Evolutionary conservation across 2,113 vertebrate species (phyloP).

Genomic region (Cervus canadensis): DNA sequence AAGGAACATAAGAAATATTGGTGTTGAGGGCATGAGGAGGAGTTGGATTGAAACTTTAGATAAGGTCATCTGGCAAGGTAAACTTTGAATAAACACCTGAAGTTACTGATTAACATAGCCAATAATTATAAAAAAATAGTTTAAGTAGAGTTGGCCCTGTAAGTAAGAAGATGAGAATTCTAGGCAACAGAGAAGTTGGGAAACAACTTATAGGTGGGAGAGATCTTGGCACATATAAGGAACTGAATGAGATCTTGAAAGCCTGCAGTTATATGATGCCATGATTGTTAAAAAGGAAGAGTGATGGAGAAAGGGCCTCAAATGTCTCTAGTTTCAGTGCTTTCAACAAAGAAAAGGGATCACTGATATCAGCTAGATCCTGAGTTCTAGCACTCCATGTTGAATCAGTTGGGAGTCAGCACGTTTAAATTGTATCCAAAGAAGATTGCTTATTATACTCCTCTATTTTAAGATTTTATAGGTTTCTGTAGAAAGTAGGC

Average conservation of each 20-base stretch:
- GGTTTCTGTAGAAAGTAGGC: background rate
- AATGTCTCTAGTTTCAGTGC: background rate
- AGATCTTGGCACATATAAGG: background rate
- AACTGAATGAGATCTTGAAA: background rate
- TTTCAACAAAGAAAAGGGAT: background rate
- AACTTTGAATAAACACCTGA: background rate
- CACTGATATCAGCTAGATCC: background rate
- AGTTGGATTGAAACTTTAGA: background rate
- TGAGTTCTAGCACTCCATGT: background rate
- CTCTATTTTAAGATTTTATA: background rate
- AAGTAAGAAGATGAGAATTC: background rate
- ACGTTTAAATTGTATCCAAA: background rate
- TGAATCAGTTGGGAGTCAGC: background rate
- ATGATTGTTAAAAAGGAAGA: background rate
- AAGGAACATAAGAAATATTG: background rate
- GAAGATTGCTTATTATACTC: background rate
- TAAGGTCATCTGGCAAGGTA: background rate
- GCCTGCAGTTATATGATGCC: background rate
- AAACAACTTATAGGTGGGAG: background rate
- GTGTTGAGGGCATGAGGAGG: background rate
- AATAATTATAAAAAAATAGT: background rate
- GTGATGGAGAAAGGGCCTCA: background rate
- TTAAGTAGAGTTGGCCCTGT: background rate
- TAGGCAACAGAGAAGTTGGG: background rate
- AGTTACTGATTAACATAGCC: background rate